Base-by-base conservation (phyloP, 1,140 invertebrate species). In the Amyelois transitella region DNA sequence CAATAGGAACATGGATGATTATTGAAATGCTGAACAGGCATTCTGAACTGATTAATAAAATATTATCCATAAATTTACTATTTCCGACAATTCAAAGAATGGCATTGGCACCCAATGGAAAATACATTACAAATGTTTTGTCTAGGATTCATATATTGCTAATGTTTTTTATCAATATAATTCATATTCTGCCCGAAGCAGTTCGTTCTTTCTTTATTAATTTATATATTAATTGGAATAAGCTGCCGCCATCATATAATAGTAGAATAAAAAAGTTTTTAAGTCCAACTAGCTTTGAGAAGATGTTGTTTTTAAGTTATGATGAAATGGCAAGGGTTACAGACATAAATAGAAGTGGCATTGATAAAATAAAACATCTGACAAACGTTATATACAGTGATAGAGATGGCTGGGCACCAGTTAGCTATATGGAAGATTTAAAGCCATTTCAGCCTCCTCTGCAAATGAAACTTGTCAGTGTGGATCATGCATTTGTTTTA, bases 61-160 rank as follows among this genome's bases (percentile, higher is more conserved):
- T 77, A 43, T 51, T 60, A 25, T 75, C 84, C 20, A 51, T 79
- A 17, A 80, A 82, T 68, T 64, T 87, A 44, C 59, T 87, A 38
- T 87, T 84, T 66, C 84, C 84, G 18, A 87, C 84, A 17, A 44
- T 87, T 58, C 80, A 87, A 66, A 71, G 64, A 64, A 81, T 87
- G 80, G 75, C 73, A 45, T 51, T 72, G 58, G 66, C 75, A 12
- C 69, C 55, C 51, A 87, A 78, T 69, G 84, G 84, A 6, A 67
- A 55, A 51, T 70, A 69, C 64, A 53, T 87, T 19, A 82, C 82
- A 60, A 72, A 69, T 20, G 38, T 72, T 28, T 18, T 82, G 8
- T 70, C 75, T 50, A 71, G 43, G 47, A 52, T 79, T 5, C 60
- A 79, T 58, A 44, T 7, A 8, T 12, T 77, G n/a, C 44, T 75